These are phyloP conservation scores for Nematolebias whitei DNA, from an alignment of 2,113 vertebrate species.

Conservation along the genomic window DNA sequence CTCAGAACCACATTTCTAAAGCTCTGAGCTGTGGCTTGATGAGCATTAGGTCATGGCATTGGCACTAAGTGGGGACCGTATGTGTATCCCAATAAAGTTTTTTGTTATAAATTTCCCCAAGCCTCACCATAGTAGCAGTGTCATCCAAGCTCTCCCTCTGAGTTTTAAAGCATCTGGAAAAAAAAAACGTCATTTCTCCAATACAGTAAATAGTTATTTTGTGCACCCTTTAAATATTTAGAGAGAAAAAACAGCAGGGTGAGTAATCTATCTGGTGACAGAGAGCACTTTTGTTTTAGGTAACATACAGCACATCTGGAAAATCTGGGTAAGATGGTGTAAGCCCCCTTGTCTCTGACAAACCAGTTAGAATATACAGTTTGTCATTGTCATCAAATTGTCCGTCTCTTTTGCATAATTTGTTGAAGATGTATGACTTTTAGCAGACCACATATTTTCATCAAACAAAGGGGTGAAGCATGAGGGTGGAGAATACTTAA, in stretches of 20 bases:
- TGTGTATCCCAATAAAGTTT: constrained; percentile 29
- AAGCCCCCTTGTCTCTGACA: neutral
- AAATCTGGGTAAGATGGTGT: neutral
- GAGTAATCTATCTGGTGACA: constrained; percentile 16
- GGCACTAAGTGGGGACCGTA: constrained; percentile 5
- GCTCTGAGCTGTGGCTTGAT: neutral
- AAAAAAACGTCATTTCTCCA: constrained; percentile 51
- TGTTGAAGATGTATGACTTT: neutral
- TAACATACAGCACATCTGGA: constrained; percentile 13
- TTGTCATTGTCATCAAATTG: constrained; percentile 21
- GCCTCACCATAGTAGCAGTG: constrained; percentile 17
- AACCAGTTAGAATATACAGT: neutral
- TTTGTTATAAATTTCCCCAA: constrained; percentile 39
- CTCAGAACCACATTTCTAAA: no score
- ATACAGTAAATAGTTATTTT: constrained; percentile 38
- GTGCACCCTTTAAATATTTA: constrained; percentile 5
- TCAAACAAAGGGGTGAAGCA: constrained; percentile 14
- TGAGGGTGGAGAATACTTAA: constrained; percentile 41
- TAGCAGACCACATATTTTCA: constrained; percentile 1
- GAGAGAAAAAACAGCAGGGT: constrained; percentile 2
- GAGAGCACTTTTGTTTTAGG: neutral
- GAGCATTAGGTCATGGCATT: constrained; percentile 32
- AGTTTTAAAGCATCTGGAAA: constrained; percentile 37
- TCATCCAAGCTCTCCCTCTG: constrained; percentile 19
- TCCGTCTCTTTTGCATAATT: neutral